Conservation (phyloP, 2,113 vertebrate genomes). For the Ciconia stormi region DNA sequence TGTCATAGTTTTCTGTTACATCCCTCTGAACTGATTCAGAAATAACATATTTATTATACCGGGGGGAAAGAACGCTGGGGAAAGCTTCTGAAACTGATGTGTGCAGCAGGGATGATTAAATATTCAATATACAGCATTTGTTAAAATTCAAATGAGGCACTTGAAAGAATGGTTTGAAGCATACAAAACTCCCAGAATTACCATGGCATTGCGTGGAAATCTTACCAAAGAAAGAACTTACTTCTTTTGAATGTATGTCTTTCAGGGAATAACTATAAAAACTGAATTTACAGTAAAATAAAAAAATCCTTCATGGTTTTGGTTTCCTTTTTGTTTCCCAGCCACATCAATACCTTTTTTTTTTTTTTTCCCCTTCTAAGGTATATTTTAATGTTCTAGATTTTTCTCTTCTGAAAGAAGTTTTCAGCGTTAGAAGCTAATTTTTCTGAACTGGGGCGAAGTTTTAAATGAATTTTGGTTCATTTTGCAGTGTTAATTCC, state of each 20-base stretch:
- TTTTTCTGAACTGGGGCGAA: background rate
- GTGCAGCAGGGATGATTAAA: background rate
- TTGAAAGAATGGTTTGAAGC: background rate
- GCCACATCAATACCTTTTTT: background rate
- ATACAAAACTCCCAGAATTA: background rate
- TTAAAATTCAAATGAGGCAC: background rate
- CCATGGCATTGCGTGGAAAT: background rate
- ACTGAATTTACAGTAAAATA: background rate
- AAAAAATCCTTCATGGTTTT: rapidly evolving
- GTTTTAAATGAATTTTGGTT: background rate
- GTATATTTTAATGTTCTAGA: background rate
- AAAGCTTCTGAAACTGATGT: background rate
- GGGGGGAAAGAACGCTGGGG: background rate
- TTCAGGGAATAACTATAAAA: background rate
- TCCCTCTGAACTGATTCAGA: background rate
- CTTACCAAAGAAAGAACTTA: background rate
- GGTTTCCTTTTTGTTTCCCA: background rate
- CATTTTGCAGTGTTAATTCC: slow-evolving; percentile 60
- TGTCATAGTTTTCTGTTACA: background rate
- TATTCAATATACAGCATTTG: background rate
- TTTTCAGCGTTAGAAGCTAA: background rate
- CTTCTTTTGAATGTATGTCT: background rate
- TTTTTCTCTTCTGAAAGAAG: background rate
- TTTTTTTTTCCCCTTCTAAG: background rate
- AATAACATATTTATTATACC: background rate